Percentiles rank a stretch among this genome's conserved stretches.
phyloP scores from a whole-genome alignment of 1,140 invertebrate species.

The Zaprionus ornatus region DNA sequence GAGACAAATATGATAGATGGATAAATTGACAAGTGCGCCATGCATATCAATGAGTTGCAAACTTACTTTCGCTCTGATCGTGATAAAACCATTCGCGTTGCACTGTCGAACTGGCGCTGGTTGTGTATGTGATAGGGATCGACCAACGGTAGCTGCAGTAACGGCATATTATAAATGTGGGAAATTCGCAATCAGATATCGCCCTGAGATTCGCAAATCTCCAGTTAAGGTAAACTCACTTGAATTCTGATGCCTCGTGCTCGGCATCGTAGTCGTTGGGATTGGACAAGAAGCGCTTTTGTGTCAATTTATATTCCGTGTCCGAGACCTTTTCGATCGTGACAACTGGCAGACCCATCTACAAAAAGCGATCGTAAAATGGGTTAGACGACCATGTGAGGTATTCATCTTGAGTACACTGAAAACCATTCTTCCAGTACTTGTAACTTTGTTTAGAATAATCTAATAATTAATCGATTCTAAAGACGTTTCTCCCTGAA shows the following conservation, averaged over 20 bases:
- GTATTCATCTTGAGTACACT: background rate
- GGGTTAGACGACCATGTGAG: constrained; percentile 11
- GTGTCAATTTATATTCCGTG: constrained; percentile 87
- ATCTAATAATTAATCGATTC: no score
- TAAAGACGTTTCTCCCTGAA: no score
- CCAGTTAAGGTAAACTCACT: constrained; percentile 83
- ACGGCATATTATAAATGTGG: constrained; percentile 59
- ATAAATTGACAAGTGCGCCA: background rate
- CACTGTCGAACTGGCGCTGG: constrained; percentile 83
- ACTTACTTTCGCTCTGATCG: constrained; percentile 74
- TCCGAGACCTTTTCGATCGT: constrained; percentile 85
- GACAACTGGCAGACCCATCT: constrained; percentile 96
- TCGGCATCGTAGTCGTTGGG: constrained; percentile 85
- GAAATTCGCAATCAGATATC: constrained; percentile 62
- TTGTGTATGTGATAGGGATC: constrained; percentile 91
- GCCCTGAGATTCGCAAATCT: constrained; percentile 6
- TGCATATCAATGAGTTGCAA: constrained; percentile 31
- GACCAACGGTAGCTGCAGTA: constrained; percentile 91
- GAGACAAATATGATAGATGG: background rate
- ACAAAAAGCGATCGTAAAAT: constrained; percentile 70
- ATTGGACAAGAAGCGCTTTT: constrained; percentile 90
- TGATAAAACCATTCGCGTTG: constrained; percentile 83
- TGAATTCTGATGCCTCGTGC: constrained; percentile 86
- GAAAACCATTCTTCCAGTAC: background rate
- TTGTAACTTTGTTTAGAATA: no score